Evolutionary conservation across 92 coral and sea anemone genomes (phyloP).

Genomic region (Micromussa lordhowensis): DNA sequence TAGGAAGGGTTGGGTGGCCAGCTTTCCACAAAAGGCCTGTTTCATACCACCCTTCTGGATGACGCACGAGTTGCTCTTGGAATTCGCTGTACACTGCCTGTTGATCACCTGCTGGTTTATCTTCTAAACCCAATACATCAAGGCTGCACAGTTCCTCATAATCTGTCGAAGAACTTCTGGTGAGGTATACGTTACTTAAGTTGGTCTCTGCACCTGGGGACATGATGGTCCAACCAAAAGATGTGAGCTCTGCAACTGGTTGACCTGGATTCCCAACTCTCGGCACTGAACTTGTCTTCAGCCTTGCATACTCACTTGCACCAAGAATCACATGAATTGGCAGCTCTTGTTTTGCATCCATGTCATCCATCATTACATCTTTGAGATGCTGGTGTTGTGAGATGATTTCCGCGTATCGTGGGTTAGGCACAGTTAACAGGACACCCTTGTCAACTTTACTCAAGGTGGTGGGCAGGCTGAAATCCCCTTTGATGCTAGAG

Average conservation of each 20-base stretch:
- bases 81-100: constrained; percentile 55
- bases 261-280: no score
- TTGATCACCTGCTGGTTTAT: constrained; percentile 62
- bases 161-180: constrained; percentile 58
- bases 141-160: constrained; percentile 64
- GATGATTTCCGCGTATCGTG: constrained; percentile 56
- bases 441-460: constrained; percentile 65
- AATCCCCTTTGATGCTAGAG: constrained; percentile 8
- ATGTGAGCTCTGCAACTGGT: constrained; percentile 66
- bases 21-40: constrained; percentile 67
- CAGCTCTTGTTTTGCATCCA: constrained; percentile 37
- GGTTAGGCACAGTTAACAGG: constrained; percentile 59
- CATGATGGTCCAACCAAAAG: constrained; percentile 71
- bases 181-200: constrained; percentile 24
- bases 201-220: constrained; percentile 59
- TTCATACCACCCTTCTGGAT: constrained; percentile 61
- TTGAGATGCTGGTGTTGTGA: constrained; percentile 39
- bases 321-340: constrained; percentile 64
- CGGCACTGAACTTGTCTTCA: no score
- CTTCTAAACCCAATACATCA: constrained; percentile 62
- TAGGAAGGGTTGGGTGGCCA: constrained; percentile 49
- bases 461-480: constrained; percentile 48
- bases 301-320: constrained; percentile 45
- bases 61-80: constrained; percentile 53
- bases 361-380: constrained; percentile 49